Evolutionary conservation across 30 jellyfish, hydroid and myxozoan species (phyloP).

Genomic region (Aurelia aurita complex sp. Pacific): DNA sequence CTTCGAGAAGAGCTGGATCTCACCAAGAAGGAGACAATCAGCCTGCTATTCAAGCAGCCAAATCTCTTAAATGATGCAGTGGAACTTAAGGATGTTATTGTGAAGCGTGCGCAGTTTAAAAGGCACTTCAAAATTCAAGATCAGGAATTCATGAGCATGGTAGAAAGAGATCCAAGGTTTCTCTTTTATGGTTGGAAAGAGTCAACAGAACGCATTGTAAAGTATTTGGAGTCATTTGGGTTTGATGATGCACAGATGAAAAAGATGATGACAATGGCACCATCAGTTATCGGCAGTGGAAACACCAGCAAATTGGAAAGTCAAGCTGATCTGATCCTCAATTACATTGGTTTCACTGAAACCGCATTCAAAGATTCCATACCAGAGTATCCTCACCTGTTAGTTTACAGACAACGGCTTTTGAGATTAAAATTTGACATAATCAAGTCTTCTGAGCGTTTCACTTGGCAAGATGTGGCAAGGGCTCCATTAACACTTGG

Average conservation of each 20-base stretch:
- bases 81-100: slow-evolving; percentile 14
- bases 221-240: slow-evolving; percentile 14
- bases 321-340: slow-evolving; percentile 38
- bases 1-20: slow-evolving; percentile 59
- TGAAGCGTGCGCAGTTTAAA: slow-evolving; percentile 36
- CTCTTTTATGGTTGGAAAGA: slow-evolving; percentile 38
- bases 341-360: slow-evolving; percentile 49
- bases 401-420: slow-evolving; percentile 59
- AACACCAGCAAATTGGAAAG: slow-evolving; percentile 41
- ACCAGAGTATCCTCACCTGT: slow-evolving; percentile 59
- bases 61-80: slow-evolving; percentile 55
- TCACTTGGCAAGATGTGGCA: slow-evolving; percentile 56
- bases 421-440: slow-evolving; percentile 40
- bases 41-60: slow-evolving; percentile 43
- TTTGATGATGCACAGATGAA: slow-evolving; percentile 25
- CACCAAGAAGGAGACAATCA: slow-evolving; percentile 47
- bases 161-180: slow-evolving; percentile 63
- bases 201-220: slow-evolving; percentile 40
- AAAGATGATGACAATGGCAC: slow-evolving; percentile 35
- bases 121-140: slow-evolving; percentile 37
- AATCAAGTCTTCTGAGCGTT: slow-evolving; percentile 19
- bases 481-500: slow-evolving; percentile 59
- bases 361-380: slow-evolving; percentile 25
- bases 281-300: slow-evolving; percentile 53
- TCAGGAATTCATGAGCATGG: slow-evolving; percentile 53